Evolutionary conservation across 2,888 invertebrate genomes (phyloP).

Genomic region (Margaritifera margaritifera): DNA sequence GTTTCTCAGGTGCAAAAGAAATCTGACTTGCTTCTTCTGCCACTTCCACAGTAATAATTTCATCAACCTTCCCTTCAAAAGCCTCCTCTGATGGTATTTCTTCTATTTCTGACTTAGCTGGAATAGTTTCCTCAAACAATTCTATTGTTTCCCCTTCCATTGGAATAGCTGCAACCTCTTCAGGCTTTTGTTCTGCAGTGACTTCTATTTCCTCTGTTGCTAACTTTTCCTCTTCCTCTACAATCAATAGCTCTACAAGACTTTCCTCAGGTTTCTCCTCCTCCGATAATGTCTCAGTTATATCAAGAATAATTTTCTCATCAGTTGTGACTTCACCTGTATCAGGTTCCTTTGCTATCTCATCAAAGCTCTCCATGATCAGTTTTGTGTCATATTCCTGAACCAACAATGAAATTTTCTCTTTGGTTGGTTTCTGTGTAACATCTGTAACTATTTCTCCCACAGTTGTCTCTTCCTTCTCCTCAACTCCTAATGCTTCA

Average conservation of each 20-base stretch:
- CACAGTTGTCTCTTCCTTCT: background rate
- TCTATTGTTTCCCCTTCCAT: no score
- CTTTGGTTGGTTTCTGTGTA: background rate
- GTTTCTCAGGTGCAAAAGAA: no score
- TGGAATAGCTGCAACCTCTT: background rate
- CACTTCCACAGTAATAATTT: no score
- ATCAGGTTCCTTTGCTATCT: constrained; percentile 7
- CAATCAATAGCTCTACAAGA: constrained; percentile 4
- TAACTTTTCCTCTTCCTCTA: constrained; percentile 9
- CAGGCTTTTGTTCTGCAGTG: constrained; percentile 10
- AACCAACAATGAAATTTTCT: constrained; percentile 4
- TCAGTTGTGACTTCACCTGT: background rate
- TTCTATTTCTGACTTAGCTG: no score
- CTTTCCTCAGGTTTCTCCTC: constrained; percentile 10
- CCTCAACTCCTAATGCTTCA: background rate
- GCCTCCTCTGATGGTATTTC: no score
- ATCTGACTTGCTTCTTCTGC: no score
- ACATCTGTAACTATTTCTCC: no score
- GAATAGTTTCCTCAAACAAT: no score
- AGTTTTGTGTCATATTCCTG: constrained; percentile 3
- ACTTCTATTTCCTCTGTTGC: constrained; percentile 3
- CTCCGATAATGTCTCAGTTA: constrained; percentile 10
- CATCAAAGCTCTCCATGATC: background rate
- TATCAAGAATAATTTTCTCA: constrained; percentile 4
- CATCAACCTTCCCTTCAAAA: no score